These are phyloP conservation scores for Tetropium fuscum DNA, from an alignment of 2,888 invertebrate genomes.

Conservation along the genomic window DNA sequence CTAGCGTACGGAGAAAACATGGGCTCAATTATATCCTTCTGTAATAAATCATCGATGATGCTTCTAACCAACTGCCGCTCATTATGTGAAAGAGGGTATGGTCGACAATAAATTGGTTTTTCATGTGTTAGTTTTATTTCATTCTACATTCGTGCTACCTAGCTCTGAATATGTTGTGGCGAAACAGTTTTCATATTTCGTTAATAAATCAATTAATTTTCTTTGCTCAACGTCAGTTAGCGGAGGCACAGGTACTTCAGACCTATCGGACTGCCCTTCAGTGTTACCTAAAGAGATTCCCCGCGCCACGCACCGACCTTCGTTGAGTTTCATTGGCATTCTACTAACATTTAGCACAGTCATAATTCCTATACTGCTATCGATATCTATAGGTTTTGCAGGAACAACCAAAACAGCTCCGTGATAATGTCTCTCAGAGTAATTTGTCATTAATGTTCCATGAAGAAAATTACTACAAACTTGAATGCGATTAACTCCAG, in stretches of 20 bases:
- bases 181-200: slow-evolving; percentile 6
- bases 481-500: no score
- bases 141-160: slow-evolving; percentile 13
- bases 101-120: slow-evolving; percentile 14
- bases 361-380: slow-evolving; percentile 6
- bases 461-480: no score
- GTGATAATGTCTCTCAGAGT: slow-evolving; percentile 9
- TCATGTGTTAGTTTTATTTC: slow-evolving; percentile 10
- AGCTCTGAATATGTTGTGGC: slow-evolving; percentile 14
- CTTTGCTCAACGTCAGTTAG: neutral
- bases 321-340: neutral
- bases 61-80: slow-evolving; percentile 16
- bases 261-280: slow-evolving; percentile 16
- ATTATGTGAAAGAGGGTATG: slow-evolving; percentile 20
- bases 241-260: slow-evolving; percentile 17
- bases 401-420: slow-evolving; percentile 1
- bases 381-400: neutral
- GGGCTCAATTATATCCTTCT: slow-evolving; percentile 21
- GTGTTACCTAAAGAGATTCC: slow-evolving; percentile 27
- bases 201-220: neutral
- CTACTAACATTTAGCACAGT: slow-evolving; percentile 3
- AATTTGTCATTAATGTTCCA: slow-evolving; percentile 1
- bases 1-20: slow-evolving; percentile 15
- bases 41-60: slow-evolving; percentile 13
- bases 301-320: slow-evolving; percentile 17